Evolutionary conservation across 2,113 vertebrate genomes (phyloP), one percentile per base, ranked within the genome.

Genomic region (Pimephales promelas): DNA sequence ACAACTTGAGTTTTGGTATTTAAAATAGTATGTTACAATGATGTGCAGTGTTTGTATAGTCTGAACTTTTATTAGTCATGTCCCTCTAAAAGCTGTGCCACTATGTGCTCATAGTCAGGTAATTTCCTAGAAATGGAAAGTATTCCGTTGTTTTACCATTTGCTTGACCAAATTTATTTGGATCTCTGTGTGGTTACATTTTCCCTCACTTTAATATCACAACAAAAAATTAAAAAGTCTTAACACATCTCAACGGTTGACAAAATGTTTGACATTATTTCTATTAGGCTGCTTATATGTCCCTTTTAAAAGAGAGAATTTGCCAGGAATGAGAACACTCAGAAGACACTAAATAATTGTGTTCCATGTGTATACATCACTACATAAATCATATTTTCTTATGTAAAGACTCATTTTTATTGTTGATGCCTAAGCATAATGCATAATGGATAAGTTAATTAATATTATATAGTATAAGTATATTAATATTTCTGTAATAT

Each of bases 1-100:
- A n/a, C 20, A 40, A 54, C 8, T 20, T 52, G 16, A 52, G 49
- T 52, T 76, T 52, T 56, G 13, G 26, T 84, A 72, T 78, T 89
- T 74, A 75, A 40, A 75, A 56, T 13, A 76, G 66, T 68, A 81
- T 85, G 73, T 87, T 73, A 88, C 75, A 86, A 40, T 83, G 80
- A 86, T 77, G 61, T 16, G 54, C 57, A 62, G 36, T 79, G 64
- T 43, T 9, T 43, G 62, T 61, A 66, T 59, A 76, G 82, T 45
- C 36, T 74, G 43, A 52, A 26, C 71, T 31, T 28, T 54, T 78
- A 54, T 74, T 5, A 77, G 34, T n/a, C 2, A 34, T 74, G 61
- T 75, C 45, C 34, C 56, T 40, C 8, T 40, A 40, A 40, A 40
- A 40, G 10, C 11, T 43, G 62, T 76, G 57, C 16, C 56, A 40